These are phyloP conservation scores for Lepidurus packardi DNA, from an alignment of 1,140 invertebrate genomes.

Conservation along the genomic window DNA sequence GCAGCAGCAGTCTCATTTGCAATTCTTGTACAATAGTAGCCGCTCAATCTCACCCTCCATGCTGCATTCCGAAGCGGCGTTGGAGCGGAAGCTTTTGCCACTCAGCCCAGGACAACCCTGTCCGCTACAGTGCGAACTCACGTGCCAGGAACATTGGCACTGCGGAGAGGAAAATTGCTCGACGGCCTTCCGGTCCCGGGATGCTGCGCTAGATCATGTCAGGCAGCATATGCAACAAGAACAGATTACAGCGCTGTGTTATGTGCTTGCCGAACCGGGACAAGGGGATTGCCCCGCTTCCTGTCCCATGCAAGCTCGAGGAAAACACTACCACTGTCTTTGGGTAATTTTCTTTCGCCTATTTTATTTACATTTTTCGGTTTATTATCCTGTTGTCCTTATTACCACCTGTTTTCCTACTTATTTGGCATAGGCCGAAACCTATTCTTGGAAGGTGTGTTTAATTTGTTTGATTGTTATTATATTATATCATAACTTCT, in stretches of 20 bases:
- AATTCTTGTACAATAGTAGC: conserved; percentile 14
- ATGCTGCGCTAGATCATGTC: conserved; percentile 75
- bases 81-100: not conserved
- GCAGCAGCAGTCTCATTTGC: conserved; percentile 25
- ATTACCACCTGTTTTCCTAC: too few relatives aligned
- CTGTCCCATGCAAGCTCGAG: conserved; percentile 69
- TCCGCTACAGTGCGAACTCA: conserved; percentile 57
- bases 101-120: conserved; percentile 26
- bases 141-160: conserved; percentile 71
- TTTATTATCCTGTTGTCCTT: not conserved
- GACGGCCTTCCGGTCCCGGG: conserved; percentile 63
- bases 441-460: too few relatives aligned
- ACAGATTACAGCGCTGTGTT: conserved; percentile 73
- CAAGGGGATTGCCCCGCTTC: conserved; percentile 55
- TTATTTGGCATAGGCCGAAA: too few relatives aligned
- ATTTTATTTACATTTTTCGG: not conserved
- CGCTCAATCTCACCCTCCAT: conserved; percentile 28
- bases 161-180: conserved; percentile 62
- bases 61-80: conserved; percentile 29
- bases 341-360: conserved; percentile 45
- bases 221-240: conserved; percentile 81
- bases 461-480: too few relatives aligned
- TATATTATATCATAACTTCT: too few relatives aligned
- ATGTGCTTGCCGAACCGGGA: conserved; percentile 53
- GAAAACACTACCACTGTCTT: conserved; percentile 77